A percentile compares a stretch with the other conserved stretches of the same genome.
Evolutionary conservation across 2,797 vertebrate genomes (phyloP).

Genomic region (Poeciliopsis gracilis): DNA sequence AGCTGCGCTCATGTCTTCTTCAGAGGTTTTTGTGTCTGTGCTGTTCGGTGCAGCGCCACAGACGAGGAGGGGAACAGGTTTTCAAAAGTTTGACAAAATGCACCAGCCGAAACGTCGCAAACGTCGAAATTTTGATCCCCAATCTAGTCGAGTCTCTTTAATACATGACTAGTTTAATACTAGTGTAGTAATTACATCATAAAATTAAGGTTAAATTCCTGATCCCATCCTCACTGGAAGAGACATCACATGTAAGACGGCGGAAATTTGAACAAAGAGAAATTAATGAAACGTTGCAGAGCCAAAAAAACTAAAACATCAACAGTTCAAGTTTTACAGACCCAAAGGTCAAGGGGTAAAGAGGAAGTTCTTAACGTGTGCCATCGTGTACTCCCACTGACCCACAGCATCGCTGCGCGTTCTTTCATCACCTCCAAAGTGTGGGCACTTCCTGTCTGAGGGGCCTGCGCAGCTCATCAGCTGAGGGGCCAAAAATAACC

Average conservation of each 20-base stretch:
- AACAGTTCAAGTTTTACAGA: background rate
- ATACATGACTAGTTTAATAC: no score
- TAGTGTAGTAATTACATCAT: background rate
- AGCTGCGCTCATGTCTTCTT: no score
- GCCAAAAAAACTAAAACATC: background rate
- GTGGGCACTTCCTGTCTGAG: constrained; percentile 29
- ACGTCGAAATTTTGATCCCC: no score
- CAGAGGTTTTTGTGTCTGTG: no score
- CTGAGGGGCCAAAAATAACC: constrained; percentile 41
- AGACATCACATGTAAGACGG: background rate
- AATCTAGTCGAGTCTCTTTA: no score
- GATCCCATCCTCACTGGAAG: background rate
- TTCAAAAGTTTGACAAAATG: no score
- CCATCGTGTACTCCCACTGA: constrained; percentile 10
- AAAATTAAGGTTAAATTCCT: background rate
- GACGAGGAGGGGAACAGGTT: no score
- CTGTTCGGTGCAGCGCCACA: no score
- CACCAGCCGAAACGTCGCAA: no score
- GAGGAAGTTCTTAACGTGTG: background rate
- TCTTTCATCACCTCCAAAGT: constrained; percentile 26
- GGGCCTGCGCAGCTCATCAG: constrained; percentile 22
- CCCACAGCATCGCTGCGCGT: constrained; percentile 14
- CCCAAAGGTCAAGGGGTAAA: background rate
- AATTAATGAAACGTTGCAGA: background rate
- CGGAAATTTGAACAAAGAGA: background rate